Base-by-base conservation (phyloP, 2,797 vertebrate genomes). In the Macropodus opercularis region DNA sequence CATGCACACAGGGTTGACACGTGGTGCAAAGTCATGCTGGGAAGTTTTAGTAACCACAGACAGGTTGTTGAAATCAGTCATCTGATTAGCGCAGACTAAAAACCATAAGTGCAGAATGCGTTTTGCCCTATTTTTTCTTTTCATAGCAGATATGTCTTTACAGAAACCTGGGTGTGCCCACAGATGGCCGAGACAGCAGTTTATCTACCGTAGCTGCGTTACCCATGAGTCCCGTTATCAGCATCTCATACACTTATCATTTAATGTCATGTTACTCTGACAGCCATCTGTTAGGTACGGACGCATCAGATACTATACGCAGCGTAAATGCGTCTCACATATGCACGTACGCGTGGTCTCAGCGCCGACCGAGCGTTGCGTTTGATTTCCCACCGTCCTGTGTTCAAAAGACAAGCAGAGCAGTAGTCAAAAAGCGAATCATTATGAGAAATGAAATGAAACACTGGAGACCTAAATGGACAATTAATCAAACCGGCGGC, bases 281-380 rank as follows among this genome's bases (percentile, higher is more conserved):
- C n/a, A n/a, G n/a, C n/a, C 49, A 64, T 56, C 69, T 64, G 64
- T 26, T 21, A 5, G 43, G 14, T n/a, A n/a, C n/a, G n/a, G n/a
- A n/a, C n/a, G n/a, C n/a, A n/a, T n/a, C n/a, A n/a, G n/a, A n/a
- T n/a, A n/a, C n/a, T n/a, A n/a, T n/a, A n/a, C n/a, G n/a, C n/a
- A n/a, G n/a, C n/a, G n/a, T n/a, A n/a, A n/a, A n/a, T n/a, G n/a
- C n/a, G n/a, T n/a, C n/a, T n/a, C n/a, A n/a, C n/a, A n/a, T n/a
- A n/a, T n/a, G n/a, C n/a, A n/a, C n/a, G n/a, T n/a, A n/a, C n/a
- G n/a, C n/a, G n/a, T n/a, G n/a, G n/a, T n/a, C n/a, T n/a, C n/a
- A n/a, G n/a, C n/a, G n/a, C n/a, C n/a, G n/a, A n/a, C n/a, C n/a
- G n/a, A 57, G 17, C 46, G 21, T 39, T 18, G 2, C n/a, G 9